Evolutionary conservation across 2,797 vertebrate species (phyloP).

Genomic region (Enoplosus armatus): DNA sequence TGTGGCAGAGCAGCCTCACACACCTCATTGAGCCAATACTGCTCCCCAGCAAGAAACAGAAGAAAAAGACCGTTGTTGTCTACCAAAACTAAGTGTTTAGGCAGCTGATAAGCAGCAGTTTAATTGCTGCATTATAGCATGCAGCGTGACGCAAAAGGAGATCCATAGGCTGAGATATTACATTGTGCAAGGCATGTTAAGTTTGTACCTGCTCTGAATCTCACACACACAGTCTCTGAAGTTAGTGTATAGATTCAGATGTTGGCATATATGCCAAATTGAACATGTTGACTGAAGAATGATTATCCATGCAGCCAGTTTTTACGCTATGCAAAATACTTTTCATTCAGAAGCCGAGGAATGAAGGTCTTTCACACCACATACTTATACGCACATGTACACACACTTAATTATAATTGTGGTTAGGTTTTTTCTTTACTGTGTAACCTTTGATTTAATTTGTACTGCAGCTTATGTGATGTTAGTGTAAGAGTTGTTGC

Average conservation of each 20-base stretch:
- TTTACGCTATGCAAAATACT: conserved; percentile 13
- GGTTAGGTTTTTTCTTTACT: conserved; percentile 29
- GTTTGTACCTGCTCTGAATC: conserved; percentile 18
- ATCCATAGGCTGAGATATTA: conserved; percentile 45
- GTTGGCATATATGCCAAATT: conserved; percentile 28
- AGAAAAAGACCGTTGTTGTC: conserved; percentile 77
- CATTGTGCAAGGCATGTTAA: conserved; percentile 46
- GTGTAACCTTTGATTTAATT: conserved; percentile 19
- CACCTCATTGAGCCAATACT: conserved; percentile 56
- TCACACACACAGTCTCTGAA: conserved; percentile 13
- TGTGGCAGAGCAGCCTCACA: conserved; percentile 49
- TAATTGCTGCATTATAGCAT: conserved; percentile 31
- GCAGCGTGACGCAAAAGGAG: conserved; percentile 41
- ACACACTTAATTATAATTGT: too few species aligned
- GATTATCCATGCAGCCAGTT: conserved; percentile 31
- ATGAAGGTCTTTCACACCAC: conserved; percentile 18
- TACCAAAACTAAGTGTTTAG: conserved; percentile 49
- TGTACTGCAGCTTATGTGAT: conserved; percentile 8
- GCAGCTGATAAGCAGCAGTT: conserved; percentile 61
- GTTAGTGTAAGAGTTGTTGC: conserved; percentile 18
- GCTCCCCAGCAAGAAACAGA: conserved; percentile 43
- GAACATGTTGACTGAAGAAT: background rate
- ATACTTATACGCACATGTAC: conserved; percentile 10
- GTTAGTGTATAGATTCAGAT: conserved; percentile 35
- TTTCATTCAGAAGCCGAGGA: conserved; percentile 35